Base-by-base conservation (phyloP, 1,140 invertebrate genomes). In the Drosophila insularis region DNA sequence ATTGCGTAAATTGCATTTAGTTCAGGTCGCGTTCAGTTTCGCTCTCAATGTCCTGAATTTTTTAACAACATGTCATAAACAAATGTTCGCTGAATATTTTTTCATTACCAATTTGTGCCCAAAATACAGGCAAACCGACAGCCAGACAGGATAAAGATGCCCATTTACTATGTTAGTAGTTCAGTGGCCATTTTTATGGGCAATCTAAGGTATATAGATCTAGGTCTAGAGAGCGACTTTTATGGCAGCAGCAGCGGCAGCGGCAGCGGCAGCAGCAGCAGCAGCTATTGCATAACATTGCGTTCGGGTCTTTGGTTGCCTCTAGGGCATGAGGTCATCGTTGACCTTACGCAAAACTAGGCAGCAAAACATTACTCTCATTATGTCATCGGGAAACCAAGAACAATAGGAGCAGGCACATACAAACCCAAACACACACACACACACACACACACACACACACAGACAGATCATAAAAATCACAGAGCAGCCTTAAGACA, bases 41-140 rank as follows among this genome's bases (percentile, higher is more conserved):
- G 76, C 74, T 78, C 79, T 81, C 78, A 72, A 81, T 81, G 79
- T 81, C 78, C 79, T 81, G 78, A 81, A 81, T 81, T 81, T 81
- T 81, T 81, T 81, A 81, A 81, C 79, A 81, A 81, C 70, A 76
- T 63, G 73, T 60, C 79, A 81, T 81, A 81, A 81, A 81, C 73
- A 75, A 69, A 68, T 78, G 76, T 55, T 55, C 37, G 63, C 64
- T 78, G 63, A 58, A 78, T 78, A 78, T 78, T 78, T 72, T 78
- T 67, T 37, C 35, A 37, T 11, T 37, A 10, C 35, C 35, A 55
- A 62, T 53, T 77, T 27, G 27, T 27, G 27, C 58, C 19, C 19
- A 14, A 13, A 54, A 21, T 46, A 11, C 14, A 21, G 10, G 35
- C 53, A 13, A 17, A 37, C 64, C 32, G 10, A 14, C 23, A 13